Base-by-base conservation (phyloP, 2,797 vertebrate species). In the Falco cherrug region DNA sequence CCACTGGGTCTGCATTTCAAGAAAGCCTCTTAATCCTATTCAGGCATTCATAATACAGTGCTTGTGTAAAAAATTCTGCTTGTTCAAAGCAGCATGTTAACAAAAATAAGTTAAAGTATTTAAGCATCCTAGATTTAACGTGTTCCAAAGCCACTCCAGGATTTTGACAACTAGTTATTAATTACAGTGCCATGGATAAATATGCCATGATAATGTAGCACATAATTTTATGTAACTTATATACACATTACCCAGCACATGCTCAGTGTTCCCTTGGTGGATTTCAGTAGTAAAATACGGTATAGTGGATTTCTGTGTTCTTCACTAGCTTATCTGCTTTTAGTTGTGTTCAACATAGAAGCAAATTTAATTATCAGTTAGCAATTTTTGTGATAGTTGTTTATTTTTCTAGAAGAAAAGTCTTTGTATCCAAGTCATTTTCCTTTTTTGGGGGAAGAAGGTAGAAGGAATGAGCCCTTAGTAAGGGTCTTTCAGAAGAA, bases 121-220 rank as follows among this genome's bases (percentile, higher is more conserved):
- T 84, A 65, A 39, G 39, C 35, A 39, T 79, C 5, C 16, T n/a
- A 9, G 74, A 50, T 60, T 82, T 59, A 78, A 59, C 24, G 18
- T 89, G 68, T 75, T 92, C 69, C 29, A 81, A 85, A 95, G 10
- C 5, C 16, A 59, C 26, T 37, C 13, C 47, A 69, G 65, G 11
- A 81, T 83, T 64, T 71, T 91, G 73, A 84, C 71, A 95, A 31
- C 53, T 81, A 41, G 56, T 91, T 93, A 83, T 81, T 92, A 81
- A 89, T 94, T 91, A 31, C 20, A 33, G 21, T 75, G 61, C 28
- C 24, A 7, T 75, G 54, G 47, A 78, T 92, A 92, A 89, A 78
- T 89, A 54, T 39, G 11, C 75, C 33, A 43, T 33, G 28, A 61
- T 92, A 89, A 67, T 56, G 14, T 18, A 68, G 65, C 28, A 53